A percentile compares a stretch with the other conserved stretches of the same genome.
Conservation (phyloP, 37 sponge, comb jelly and placozoan genomes). For the Halichondria panicea region DNA sequence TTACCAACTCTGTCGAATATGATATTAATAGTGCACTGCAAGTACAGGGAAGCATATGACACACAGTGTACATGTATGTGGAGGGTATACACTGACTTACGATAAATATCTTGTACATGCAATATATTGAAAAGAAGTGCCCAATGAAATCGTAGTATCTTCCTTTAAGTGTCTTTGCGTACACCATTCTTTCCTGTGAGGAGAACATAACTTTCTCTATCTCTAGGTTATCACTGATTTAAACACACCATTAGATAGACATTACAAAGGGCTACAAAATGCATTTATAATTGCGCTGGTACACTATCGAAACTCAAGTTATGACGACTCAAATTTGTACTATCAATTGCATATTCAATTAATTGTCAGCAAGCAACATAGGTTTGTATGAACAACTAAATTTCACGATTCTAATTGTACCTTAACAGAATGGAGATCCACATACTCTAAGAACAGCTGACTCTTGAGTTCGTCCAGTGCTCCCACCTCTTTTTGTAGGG, state of each 20-base stretch:
- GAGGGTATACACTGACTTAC: slow-evolving; percentile 27
- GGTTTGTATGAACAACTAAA: not conserved
- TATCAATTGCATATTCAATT: not conserved
- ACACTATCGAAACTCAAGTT: too few species aligned
- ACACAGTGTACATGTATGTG: not conserved
- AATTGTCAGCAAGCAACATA: not conserved
- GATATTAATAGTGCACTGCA: slow-evolving; percentile 91
- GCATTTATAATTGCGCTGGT: too few species aligned
- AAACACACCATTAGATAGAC: too few species aligned
- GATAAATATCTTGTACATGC: slow-evolving; percentile 94
- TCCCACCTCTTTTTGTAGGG: slow-evolving; percentile 74
- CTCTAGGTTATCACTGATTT: too few species aligned
- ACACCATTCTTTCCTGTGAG: slow-evolving; percentile 74
- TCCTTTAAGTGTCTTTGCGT: slow-evolving; percentile 92
- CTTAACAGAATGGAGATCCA: slow-evolving; percentile 82
- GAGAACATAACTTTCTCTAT: slow-evolving; percentile 7
- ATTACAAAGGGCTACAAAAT: too few species aligned
- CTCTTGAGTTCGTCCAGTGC: slow-evolving; percentile 88
- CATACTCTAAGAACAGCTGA: slow-evolving; percentile 94
- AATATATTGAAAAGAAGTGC: slow-evolving; percentile 94
- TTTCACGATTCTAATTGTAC: slow-evolving; percentile 21
- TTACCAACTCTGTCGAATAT: slow-evolving; percentile 95
- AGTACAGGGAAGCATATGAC: not conserved
- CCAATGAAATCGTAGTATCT: slow-evolving; percentile 92
- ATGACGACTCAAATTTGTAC: too few species aligned